These are phyloP conservation scores for Willisornis vidua DNA, from an alignment of 2,113 vertebrate species.

Conservation along the genomic window DNA sequence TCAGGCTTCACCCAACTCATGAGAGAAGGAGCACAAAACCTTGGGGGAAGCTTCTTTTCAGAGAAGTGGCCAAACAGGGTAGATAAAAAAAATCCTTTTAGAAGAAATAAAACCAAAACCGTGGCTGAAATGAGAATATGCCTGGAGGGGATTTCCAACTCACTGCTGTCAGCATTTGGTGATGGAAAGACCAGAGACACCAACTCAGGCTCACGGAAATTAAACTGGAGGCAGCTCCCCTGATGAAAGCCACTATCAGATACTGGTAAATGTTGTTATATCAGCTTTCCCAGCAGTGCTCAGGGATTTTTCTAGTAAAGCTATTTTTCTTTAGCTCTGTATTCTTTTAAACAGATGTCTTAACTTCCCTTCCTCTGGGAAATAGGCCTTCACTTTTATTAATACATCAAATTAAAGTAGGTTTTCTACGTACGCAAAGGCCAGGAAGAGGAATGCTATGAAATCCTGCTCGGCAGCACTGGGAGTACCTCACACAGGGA, in stretches of 20 bases:
- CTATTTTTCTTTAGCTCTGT: constrained; percentile 30
- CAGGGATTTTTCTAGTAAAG: constrained; percentile 35
- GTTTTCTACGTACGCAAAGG: not conserved
- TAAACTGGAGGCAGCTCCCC: not conserved
- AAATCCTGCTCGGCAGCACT: not conserved
- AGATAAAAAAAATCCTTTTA: not conserved
- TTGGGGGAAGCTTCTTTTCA: not conserved
- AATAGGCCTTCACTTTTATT: constrained; percentile 7
- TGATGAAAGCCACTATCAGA: not conserved
- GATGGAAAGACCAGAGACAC: not conserved
- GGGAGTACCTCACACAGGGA: not conserved
- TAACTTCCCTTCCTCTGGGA: constrained; percentile 48
- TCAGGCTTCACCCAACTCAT: accelerated
- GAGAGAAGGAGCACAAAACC: not conserved
- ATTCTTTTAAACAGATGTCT: constrained; percentile 43
- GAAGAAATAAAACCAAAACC: accelerated
- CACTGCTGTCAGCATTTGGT: not conserved
- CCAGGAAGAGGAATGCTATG: not conserved
- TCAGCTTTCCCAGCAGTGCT: constrained; percentile 28
- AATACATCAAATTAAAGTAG: constrained; percentile 29
- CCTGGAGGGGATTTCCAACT: not conserved
- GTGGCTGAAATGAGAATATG: not conserved
- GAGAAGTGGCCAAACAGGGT: not conserved
- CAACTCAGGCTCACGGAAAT: not conserved
- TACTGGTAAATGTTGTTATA: not conserved